Evolutionary conservation across 2,113 vertebrate species (phyloP), one percentile per base, ranked within the genome.

Genomic region (Emydura subglobosa): DNA sequence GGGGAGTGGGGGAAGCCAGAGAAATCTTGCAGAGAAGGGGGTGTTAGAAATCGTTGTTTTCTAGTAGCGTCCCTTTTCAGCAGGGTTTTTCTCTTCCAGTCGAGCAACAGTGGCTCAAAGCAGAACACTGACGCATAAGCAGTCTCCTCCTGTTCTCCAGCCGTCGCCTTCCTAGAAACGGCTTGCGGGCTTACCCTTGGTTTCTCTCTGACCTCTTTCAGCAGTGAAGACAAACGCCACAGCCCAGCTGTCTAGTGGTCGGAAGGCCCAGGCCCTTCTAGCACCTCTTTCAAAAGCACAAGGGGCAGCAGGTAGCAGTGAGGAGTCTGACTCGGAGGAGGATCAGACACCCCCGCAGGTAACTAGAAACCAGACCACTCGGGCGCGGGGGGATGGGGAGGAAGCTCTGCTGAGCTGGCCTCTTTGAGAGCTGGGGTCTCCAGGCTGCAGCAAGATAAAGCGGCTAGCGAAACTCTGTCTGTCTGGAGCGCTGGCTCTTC

Each of bases 311-410:
- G 87, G 72, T 42, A 98, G 95, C 86, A 98, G 91, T 0, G 61
- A 96, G 68, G 96, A 96, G 22, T 96, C 96, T 0, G 96, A 96
- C 78, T 95, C 96, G 4, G 97, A 97, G 25, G 94, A 96, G 42
- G 97, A 97, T 76, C 27, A 86, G 13, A 88, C 97, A 0, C 96
- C 94, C 3, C 79, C 95, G 0, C 97, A 97, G 96, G 97, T 97
- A 81, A 91, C 50, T 50, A 85, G 51, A 34, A 0, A 0, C 61
- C 79, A 49, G 16, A 16, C 22, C 0, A 0, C 21, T 34, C 16
- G 16, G 34, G 47, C 2, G 8, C 53, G 19, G 24, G 19, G 31
- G 3, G 22, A 31, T 7, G 19, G 17, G 50, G 82, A 27, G 54
- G 55, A 47, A 21, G 44, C 24, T 47, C 12, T 25, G 74, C 74